Conservation (phyloP, 2,888 invertebrate genomes). For the Tenthredo amoena region DNA sequence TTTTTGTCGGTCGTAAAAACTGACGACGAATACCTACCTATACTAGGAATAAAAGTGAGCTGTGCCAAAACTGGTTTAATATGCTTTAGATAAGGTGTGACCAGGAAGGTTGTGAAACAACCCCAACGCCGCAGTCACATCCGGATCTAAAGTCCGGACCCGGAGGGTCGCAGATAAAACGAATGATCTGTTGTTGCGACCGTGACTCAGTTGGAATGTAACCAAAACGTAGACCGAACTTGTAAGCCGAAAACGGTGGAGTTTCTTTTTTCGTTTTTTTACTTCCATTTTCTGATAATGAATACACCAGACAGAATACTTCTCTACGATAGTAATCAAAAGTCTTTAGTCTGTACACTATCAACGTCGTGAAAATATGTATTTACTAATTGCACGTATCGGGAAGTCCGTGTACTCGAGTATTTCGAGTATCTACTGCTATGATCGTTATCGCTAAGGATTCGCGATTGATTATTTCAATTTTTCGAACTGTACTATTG, state of each 20-base stretch:
- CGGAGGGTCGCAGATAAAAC: slow-evolving; percentile 46
- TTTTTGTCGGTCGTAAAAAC: slow-evolving; percentile 18
- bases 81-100: slow-evolving; percentile 44
- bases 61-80: slow-evolving; percentile 19
- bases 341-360: not conserved
- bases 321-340: not conserved
- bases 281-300: not conserved
- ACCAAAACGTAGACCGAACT: slow-evolving; percentile 25
- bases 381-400: not conserved
- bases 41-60: not conserved
- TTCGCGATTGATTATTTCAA: not conserved
- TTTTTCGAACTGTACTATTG: not conserved
- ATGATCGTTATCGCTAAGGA: not conserved
- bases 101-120: slow-evolving; percentile 24
- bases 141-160: slow-evolving; percentile 41
- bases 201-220: slow-evolving; percentile 3
- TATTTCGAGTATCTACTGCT: not conserved
- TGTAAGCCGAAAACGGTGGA: slow-evolving; percentile 9
- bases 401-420: not conserved
- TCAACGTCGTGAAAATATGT: not conserved
- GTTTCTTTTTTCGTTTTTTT: not conserved
- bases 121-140: slow-evolving; percentile 24
- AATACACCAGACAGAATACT: not conserved
- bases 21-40: not conserved
- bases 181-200: slow-evolving; percentile 40